Conservation (phyloP, 2,797 vertebrate species). For the Chromobotia macracanthus region DNA sequence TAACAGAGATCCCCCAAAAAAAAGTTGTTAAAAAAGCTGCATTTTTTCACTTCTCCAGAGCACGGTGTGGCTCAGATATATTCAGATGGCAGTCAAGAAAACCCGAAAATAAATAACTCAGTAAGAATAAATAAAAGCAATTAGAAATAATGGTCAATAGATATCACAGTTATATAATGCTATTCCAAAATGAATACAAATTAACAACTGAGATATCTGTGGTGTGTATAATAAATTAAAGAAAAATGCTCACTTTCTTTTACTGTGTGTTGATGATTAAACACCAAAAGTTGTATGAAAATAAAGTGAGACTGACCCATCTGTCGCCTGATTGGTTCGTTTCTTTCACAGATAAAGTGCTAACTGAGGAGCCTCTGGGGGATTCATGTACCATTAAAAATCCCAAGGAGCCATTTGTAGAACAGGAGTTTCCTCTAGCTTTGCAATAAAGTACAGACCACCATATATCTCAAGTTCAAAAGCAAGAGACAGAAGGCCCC, state of each 20-base stretch:
- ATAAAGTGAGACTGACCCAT: slow-evolving; percentile 32
- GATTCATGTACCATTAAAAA: slow-evolving; percentile 74
- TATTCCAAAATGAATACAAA: slow-evolving; percentile 73
- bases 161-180: slow-evolving; percentile 85
- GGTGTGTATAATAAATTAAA: slow-evolving; percentile 73
- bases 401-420: slow-evolving; percentile 59
- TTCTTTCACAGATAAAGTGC: slow-evolving; percentile 84
- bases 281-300: slow-evolving; percentile 66
- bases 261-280: slow-evolving; percentile 64
- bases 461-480: slow-evolving; percentile 52
- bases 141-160: slow-evolving; percentile 73
- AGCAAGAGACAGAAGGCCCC: slow-evolving; percentile 36
- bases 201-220: slow-evolving; percentile 66
- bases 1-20: neutral
- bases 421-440: slow-evolving; percentile 68
- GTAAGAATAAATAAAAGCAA: slow-evolving; percentile 79
- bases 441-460: slow-evolving; percentile 65
- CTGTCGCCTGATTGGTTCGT: slow-evolving; percentile 66
- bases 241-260: slow-evolving; percentile 44
- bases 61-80: slow-evolving; percentile 76
- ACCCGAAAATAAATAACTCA: slow-evolving; percentile 73
- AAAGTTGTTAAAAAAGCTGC: slow-evolving; percentile 55
- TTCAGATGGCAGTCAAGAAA: slow-evolving; percentile 71
- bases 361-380: slow-evolving; percentile 73
- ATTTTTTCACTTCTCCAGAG: slow-evolving; percentile 79